These are phyloP conservation scores for Exocentrus adspersus DNA, from an alignment of 2,888 invertebrate species.

Conservation along the genomic window DNA sequence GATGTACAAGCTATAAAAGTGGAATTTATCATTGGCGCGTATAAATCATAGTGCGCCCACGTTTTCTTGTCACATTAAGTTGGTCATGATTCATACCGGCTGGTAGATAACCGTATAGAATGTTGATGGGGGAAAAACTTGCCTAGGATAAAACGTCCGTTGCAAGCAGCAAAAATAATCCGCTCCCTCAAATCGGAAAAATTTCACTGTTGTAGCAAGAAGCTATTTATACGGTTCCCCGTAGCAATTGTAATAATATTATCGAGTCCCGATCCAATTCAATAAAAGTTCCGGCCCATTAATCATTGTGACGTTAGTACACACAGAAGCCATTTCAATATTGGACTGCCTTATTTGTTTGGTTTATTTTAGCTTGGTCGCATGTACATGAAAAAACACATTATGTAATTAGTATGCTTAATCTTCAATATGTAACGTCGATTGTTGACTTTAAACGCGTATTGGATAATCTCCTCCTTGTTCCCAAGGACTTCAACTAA, in stretches of 20 bases:
- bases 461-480: too few relatives aligned
- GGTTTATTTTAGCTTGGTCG: background rate
- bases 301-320: constrained; percentile 12
- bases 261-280: constrained; percentile 13
- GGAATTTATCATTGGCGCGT: constrained; percentile 33
- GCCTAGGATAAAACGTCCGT: background rate
- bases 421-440: too few relatives aligned
- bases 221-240: constrained; percentile 1
- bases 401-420: background rate
- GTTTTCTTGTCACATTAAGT: constrained; percentile 41
- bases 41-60: constrained; percentile 42
- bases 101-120: constrained; percentile 15
- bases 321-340: constrained; percentile 14
- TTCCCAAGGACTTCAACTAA: too few relatives aligned
- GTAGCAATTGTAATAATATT: constrained; percentile 16
- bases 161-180: background rate
- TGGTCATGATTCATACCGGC: constrained; percentile 38
- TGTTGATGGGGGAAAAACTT: constrained; percentile 7
- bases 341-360: constrained; percentile 12
- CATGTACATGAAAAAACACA: background rate
- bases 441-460: too few relatives aligned
- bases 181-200: constrained; percentile 7
- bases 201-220: background rate
- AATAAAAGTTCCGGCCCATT: constrained; percentile 16
- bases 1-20: constrained; percentile 38